Conservation (phyloP, 1,140 invertebrate species). For the Drosophila kurseongensis region DNA sequence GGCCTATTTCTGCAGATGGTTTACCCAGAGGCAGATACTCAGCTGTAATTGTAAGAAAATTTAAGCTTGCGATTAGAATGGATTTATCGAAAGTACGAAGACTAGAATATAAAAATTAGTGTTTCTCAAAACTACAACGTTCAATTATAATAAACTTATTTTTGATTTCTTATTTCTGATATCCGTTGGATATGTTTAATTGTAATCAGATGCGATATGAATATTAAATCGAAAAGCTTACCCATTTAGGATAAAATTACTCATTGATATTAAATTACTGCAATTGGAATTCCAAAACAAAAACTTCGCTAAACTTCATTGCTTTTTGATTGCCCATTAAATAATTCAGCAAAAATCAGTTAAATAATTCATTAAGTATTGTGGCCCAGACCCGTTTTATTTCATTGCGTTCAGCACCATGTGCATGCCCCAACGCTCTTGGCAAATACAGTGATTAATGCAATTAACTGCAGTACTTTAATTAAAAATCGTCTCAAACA, state of each 20-base stretch:
- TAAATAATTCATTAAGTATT: conserved; percentile 26
- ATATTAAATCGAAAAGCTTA: conserved; percentile 6
- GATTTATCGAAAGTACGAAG: not conserved
- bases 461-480: conserved; percentile 73
- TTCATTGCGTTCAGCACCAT: not conserved
- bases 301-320: conserved; percentile 20
- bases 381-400: not conserved
- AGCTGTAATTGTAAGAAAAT: conserved; percentile 58
- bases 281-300: conserved; percentile 3
- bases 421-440: conserved; percentile 23
- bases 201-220: not conserved
- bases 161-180: not conserved
- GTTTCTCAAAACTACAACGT: no score
- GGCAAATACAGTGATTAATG: conserved; percentile 66
- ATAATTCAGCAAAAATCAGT: conserved; percentile 25
- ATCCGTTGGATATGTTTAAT: not conserved
- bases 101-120: not conserved
- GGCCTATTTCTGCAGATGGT: conserved; percentile 28
- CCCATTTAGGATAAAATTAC: not conserved
- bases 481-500: conserved; percentile 61
- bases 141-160: no score
- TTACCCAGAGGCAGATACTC: conserved; percentile 6
- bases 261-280: conserved; percentile 30
- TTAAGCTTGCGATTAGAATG: conserved; percentile 2
- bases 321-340: conserved; percentile 39